Evolutionary conservation across 2,113 vertebrate species (phyloP).

Genomic region (Brachirus orientalis): DNA sequence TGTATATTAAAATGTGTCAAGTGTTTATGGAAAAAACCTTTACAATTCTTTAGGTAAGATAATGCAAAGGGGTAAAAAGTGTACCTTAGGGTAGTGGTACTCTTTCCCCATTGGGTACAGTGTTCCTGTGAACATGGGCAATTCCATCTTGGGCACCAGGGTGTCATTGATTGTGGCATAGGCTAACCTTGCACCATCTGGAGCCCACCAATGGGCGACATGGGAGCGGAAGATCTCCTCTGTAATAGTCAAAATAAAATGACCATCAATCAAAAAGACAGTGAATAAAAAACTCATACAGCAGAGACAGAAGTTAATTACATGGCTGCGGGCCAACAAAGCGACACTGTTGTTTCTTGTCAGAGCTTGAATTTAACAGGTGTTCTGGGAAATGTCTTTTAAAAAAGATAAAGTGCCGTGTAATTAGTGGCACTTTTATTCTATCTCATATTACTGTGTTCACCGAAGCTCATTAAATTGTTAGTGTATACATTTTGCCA

Average conservation of each 20-base stretch:
- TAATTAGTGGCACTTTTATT: neutral
- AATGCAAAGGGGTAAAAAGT: too few species aligned
- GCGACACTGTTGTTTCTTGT: neutral
- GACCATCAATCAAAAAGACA: slow-evolving; percentile 4
- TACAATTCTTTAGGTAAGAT: too few species aligned
- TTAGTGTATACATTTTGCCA: too few species aligned
- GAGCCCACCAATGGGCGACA: slow-evolving; percentile 98
- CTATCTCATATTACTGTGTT: neutral
- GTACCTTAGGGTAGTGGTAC: slow-evolving; percentile 96
- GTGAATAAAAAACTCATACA: neutral
- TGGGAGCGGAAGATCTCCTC: slow-evolving; percentile 95
- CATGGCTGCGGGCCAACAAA: slow-evolving; percentile 17
- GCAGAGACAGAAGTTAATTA: slow-evolving; percentile 3
- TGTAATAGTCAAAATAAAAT: slow-evolving; percentile 60
- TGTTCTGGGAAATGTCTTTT: neutral
- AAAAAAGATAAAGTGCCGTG: slow-evolving; percentile 2
- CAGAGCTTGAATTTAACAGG: neutral
- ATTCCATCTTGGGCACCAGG: slow-evolving; percentile 93
- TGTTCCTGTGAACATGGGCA: slow-evolving; percentile 89
- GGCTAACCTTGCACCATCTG: slow-evolving; percentile 91
- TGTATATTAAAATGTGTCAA: too few species aligned
- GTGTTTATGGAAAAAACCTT: too few species aligned
- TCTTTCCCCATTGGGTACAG: slow-evolving; percentile 88
- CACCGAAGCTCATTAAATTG: neutral
- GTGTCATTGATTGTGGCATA: slow-evolving; percentile 96